Base-by-base conservation (phyloP, 2,888 invertebrate genomes). In the Falcaria lacertinaria region DNA sequence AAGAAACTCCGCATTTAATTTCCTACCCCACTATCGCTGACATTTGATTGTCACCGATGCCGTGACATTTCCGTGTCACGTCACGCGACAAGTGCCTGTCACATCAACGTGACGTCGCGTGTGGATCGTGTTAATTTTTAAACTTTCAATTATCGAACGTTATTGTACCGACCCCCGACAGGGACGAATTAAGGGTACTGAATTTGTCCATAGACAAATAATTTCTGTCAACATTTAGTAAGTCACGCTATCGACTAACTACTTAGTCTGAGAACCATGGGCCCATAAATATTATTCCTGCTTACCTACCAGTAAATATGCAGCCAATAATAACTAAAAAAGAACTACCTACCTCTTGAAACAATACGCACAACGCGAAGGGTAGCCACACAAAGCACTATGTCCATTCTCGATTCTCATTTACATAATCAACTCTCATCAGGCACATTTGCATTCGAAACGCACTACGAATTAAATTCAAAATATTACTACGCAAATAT, bases 361-460 rank as follows among this genome's bases (percentile, higher is more conserved):
- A 53, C 68, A 74, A 11, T 73, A 74, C 71, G 68, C 69, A 70
- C 64, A 56, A 54, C 57, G 48, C 49, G 55, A 60, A 61, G 64
- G 63, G 55, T 56, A 54, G 50, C n/a, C 62, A 57, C 61, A 65
- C 64, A 71, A 64, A 63, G 64, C 54, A 56, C 61, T 68, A 74
- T n/a, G 63, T 68, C 62, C 54, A 61, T 57, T 55, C 69, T 66
- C 69, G 82, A 61, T 57, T 55, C 69, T 66, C 69, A 82, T 84
- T 83, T 80, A 69, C 81, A 85, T 84, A 83, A 83, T 83, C 72
- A 81, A 81, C 83, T 77, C 79, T 75, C 80, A 81, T 82, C 81
- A 79, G 63, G 65, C 57, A 66, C 70, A 83, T 81, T 84, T 80
- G 80, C 82, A 83, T 81, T 70, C 61, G 71, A 80, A 82, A 83